Evolutionary conservation across 2,113 vertebrate species (phyloP).

Genomic region (Stigmatopora nigra): DNA sequence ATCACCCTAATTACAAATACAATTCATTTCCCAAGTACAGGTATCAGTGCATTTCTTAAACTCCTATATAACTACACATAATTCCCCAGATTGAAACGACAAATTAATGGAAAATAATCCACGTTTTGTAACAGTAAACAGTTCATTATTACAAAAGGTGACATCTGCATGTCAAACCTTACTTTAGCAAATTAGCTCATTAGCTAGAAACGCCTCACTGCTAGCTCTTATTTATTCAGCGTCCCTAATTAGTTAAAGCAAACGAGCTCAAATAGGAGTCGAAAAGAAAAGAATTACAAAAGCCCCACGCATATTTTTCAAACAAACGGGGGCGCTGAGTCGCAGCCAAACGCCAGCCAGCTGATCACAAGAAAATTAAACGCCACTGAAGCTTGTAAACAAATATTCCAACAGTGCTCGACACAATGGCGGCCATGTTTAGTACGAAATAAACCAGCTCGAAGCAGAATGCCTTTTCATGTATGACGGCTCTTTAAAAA

Average conservation of each 20-base stretch:
- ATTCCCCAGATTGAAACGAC: too few relatives aligned
- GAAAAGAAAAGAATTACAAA: constrained; percentile 20
- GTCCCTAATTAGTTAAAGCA: constrained; percentile 52
- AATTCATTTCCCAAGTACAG: too few relatives aligned
- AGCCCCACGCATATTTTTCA: constrained; percentile 47
- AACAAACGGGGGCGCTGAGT: constrained; percentile 50
- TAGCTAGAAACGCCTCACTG: constrained; percentile 34
- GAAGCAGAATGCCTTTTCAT: constrained; percentile 42
- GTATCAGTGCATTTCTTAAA: too few relatives aligned
- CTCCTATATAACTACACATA: too few relatives aligned
- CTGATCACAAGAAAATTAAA: constrained; percentile 66
- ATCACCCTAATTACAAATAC: too few relatives aligned
- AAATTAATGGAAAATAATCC: neutral
- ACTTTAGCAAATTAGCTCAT: neutral
- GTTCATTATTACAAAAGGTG: neutral
- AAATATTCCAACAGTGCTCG: constrained; percentile 68
- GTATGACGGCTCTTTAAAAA: constrained; percentile 15
- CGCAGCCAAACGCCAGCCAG: constrained; percentile 32
- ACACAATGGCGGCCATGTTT: constrained; percentile 50
- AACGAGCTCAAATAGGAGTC: constrained; percentile 45
- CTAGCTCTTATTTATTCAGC: constrained; percentile 40
- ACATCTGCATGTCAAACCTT: neutral
- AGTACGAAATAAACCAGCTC: constrained; percentile 49
- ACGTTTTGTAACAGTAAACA: neutral
- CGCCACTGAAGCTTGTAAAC: constrained; percentile 67